Evolutionary conservation across 2,797 vertebrate genomes (phyloP), one percentile per base, ranked within the genome.

Genomic region (Serranus cabrilla): DNA sequence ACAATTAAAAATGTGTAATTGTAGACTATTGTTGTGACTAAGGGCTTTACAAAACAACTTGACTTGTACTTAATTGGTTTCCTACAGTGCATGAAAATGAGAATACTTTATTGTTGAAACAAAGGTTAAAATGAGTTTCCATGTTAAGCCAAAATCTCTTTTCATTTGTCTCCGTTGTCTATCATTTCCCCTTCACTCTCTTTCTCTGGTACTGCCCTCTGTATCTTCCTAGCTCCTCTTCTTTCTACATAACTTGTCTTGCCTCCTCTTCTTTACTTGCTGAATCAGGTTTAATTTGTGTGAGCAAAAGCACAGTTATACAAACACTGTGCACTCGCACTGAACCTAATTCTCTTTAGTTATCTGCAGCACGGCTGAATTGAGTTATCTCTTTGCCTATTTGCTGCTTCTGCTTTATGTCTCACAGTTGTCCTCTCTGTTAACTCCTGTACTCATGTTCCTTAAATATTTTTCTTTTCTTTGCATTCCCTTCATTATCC

Each of bases 1-100:
- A 25, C 27, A 52, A 43, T 67, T 51, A 63, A n/a, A 46, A 69
- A 52, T 69, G 7, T 63, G 7, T 58, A 45, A 68, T 57, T 79
- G 27, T 39, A 31, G 5, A 12, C 21, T 45, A 37, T 49, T 65
- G 42, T 54, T 55, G 54, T 52, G 27, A 66, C 31, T 20, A 18
- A 31, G 16, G 18, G 12, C 11, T 58, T 27, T 49, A 40, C 45
- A 65, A 37, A 58, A 31, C 2, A 51, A 40, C 57, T 42, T 21
- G 59, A 60, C 56, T 49, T 4, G n/a, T 55, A 13, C 57, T 69
- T 58, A 55, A 72, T 55, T 50, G 43, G 34, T 60, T 60, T 47
- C 18, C 23, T 34, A 8, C 21, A 5, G 39, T 54, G 61, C 47
- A 42, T 58, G 31, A 23, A 55, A 78, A 60, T 54, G 2, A 39